Evolutionary conservation across 2,888 invertebrate genomes (phyloP).

Genomic region (Drosophila siamana): DNA sequence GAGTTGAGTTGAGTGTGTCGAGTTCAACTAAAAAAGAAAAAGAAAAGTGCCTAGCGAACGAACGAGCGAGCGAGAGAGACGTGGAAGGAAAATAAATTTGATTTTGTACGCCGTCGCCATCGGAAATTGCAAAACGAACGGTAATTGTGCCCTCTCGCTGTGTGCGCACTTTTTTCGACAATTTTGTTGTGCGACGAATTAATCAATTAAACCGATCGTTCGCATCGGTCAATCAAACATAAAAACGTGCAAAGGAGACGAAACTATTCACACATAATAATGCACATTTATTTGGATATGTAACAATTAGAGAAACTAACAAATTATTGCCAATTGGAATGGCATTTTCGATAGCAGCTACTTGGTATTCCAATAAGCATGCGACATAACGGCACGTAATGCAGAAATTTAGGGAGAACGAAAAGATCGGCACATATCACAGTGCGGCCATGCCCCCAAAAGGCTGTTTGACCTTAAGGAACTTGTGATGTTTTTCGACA

Average conservation of each 20-base stretch:
- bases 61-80: constrained; percentile 40
- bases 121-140: constrained; percentile 69
- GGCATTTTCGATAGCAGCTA: constrained; percentile 33
- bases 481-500: background rate
- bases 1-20: constrained; percentile 26
- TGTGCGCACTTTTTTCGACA: constrained; percentile 23
- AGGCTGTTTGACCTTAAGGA: background rate
- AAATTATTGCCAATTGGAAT: background rate
- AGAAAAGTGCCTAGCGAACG: constrained; percentile 56
- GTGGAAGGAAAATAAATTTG: constrained; percentile 73
- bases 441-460: constrained; percentile 7
- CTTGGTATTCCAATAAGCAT: constrained; percentile 41
- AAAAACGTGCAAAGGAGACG: constrained; percentile 6
- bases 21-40: constrained; percentile 46
- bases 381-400: background rate
- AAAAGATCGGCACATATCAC: background rate
- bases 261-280: constrained; percentile 3
- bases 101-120: constrained; percentile 65
- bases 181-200: constrained; percentile 24
- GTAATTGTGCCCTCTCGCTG: constrained; percentile 60
- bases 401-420: background rate
- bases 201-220: constrained; percentile 7
- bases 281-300: constrained; percentile 2
- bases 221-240: constrained; percentile 5
- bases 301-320: background rate